Conservation (phyloP, 2,888 invertebrate species). For the Cheilosia impressa region DNA sequence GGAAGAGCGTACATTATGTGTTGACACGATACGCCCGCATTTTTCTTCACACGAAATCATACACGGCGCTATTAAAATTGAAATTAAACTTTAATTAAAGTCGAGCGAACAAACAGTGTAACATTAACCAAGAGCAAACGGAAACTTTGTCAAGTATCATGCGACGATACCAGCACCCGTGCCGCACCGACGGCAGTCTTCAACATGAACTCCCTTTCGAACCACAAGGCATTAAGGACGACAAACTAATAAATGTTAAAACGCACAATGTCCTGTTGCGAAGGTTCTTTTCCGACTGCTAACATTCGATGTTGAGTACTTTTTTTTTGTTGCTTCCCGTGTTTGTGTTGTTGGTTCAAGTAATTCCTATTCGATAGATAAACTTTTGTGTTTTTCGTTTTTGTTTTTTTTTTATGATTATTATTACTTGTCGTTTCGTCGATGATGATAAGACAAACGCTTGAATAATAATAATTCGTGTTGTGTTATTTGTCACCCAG, state of each 20-base stretch:
- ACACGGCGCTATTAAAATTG: neutral
- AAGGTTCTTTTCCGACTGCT: neutral
- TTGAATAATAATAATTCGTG: conserved; percentile 19
- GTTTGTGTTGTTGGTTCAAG: neutral
- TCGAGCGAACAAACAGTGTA: neutral
- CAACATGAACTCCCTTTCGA: conserved; percentile 5
- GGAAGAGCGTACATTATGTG: neutral
- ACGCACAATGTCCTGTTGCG: conserved; percentile 41
- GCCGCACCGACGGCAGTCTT: conserved; percentile 12
- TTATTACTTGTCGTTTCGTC: neutral
- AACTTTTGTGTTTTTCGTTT: neutral
- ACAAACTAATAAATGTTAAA: conserved; percentile 19
- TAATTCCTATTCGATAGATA: neutral
- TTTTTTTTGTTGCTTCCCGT: neutral
- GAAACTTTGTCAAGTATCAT: neutral
- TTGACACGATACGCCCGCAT: conserved; percentile 33
- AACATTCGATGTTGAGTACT: neutral
- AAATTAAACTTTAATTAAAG: conserved; percentile 3
- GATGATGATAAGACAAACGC: conserved; percentile 13
- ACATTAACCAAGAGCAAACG: neutral
- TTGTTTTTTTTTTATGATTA: neutral
- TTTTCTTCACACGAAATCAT: conserved; percentile 1
- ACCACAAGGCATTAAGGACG: neutral
- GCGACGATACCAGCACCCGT: neutral
- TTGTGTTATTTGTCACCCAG: conserved; percentile 18